These are phyloP conservation scores for Koerneria pararmatus DNA, from an alignment of 2,888 invertebrate genomes.

Conservation along the genomic window DNA sequence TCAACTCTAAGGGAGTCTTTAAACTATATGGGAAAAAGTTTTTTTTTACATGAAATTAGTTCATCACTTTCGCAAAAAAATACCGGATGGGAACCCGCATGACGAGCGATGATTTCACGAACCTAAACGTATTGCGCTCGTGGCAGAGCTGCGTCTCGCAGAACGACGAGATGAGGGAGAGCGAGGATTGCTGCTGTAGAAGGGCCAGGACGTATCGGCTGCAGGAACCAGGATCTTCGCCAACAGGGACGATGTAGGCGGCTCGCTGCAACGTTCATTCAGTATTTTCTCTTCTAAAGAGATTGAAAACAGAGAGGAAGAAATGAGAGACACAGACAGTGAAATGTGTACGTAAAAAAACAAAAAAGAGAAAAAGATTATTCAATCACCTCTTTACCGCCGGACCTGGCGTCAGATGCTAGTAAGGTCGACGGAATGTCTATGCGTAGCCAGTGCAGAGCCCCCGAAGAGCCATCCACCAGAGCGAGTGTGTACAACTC, in stretches of 20 bases:
- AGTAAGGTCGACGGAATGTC: constrained; percentile 46
- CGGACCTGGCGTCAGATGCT: constrained; percentile 33
- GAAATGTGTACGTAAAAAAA: background rate
- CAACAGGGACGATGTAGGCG: constrained; percentile 33
- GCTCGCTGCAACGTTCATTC: too few species aligned
- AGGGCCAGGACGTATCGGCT: constrained; percentile 35
- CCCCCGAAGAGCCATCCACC: constrained; percentile 42
- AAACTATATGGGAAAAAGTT: too few species aligned
- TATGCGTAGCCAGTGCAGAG: constrained; percentile 49
- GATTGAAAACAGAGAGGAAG: background rate
- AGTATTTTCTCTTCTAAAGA: too few species aligned
- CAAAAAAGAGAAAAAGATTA: background rate
- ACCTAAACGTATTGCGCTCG: constrained; percentile 20
- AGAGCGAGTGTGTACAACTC: constrained; percentile 48
- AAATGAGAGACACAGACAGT: background rate
- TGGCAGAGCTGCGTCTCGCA: constrained; percentile 11
- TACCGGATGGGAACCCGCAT: too few species aligned
- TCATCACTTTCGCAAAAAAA: too few species aligned
- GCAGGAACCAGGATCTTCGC: constrained; percentile 31
- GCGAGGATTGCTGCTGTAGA: constrained; percentile 33
- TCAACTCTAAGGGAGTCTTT: too few species aligned
- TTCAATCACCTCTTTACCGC: constrained; percentile 36
- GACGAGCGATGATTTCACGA: too few species aligned
- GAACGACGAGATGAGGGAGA: constrained; percentile 7
- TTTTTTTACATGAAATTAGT: too few species aligned